Base-by-base conservation (phyloP, 2,113 vertebrate species). In the Phaethornis superciliosus region DNA sequence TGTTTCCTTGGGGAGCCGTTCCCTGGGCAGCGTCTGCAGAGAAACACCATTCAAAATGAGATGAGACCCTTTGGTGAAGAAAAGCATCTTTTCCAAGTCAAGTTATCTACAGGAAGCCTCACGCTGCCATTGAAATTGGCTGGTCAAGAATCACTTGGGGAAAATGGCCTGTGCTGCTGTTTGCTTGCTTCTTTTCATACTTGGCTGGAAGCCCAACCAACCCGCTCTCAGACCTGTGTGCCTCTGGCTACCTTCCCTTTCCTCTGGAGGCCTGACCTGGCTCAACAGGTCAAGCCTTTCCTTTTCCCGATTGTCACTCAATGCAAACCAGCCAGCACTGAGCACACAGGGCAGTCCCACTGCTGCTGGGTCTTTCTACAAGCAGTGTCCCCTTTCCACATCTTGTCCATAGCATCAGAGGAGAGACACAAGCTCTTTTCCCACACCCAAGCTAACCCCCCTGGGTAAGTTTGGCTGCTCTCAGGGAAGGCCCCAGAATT, bases 1-100 rank as follows among this genome's bases (percentile, higher is more conserved):
- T 97, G 95, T 91, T 98, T 75, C 98, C 98, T 49, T 98, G 98
- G 26, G 96, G 87, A 62, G 98, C 98, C 59, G 99, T 99, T 93
- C 98, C 98, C 89, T 99, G 98, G 10, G 97, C 98, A 86, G 94
- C 89, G 88, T 92, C 97, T 95, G 97, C 84, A 93, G 85, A 72
- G 64, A 56, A 89, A 78, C 30, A 8, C 70, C 33, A 30, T 81
- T 70, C 49, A 10, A 82, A 72, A 21, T 92, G 56, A 62, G 37
- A 74, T 10, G 44, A 51, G 35, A 75, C 23, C 24, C 18, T 63
- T n/a, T n/a, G 32, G 70, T 46, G 9, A 65, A 26, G 44, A 24
- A 65, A 58, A 71, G 35, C 8, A 18, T 49, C 42, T 32, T 58
- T n/a, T 54, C 54, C 24, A 27, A 49, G 46, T 30, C 27, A 5